Evolutionary conservation across 2,113 vertebrate genomes (phyloP), one percentile per base, ranked within the genome.

Genomic region (Platichthys stellatus): DNA sequence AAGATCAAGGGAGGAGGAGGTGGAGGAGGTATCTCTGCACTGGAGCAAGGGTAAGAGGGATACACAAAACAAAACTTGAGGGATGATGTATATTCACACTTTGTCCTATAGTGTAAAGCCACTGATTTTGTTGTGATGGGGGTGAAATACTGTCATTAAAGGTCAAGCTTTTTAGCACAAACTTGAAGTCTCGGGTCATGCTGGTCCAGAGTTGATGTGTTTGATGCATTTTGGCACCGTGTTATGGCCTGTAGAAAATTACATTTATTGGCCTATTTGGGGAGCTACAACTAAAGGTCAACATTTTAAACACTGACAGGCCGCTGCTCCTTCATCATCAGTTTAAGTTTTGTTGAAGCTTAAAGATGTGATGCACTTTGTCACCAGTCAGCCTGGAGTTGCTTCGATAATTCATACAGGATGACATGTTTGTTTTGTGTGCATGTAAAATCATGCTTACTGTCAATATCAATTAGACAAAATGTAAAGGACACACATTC

Each of bases 1-100:
- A 98, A 96, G 89, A 96, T 93, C 84, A 96, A 95, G 91, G 82
- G 49, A 73, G 63, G 68, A 70, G 85, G 84, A 80, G 87, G 84
- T 3, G 63, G 68, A 70, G 85, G 84, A 80, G 89, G 84, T 3
- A 76, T 90, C 70, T 68, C 85, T 13, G 17, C 86, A 21, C 23
- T 92, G 65, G 93, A 94, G 49, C 85, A 93, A 5, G 86, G 88
- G 94, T 95, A 85, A 89, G 91, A 76, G 17, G 5, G 20, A 51
- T 17, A 45, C 2, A 72, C 3, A 43, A 43, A 63, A 64, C 63
- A 35, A 65, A 85, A 59, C 43, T 56, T 3, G 51, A 67, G 58
- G 53, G 51, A 11, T 51, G 62, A 47, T 63, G 43, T 20, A 20
- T 45, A 6, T 83, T 72, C 69, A 73, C 71, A 69, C 74, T 64